Conservation (phyloP, 2,888 invertebrate species). For the Macaria notata region DNA sequence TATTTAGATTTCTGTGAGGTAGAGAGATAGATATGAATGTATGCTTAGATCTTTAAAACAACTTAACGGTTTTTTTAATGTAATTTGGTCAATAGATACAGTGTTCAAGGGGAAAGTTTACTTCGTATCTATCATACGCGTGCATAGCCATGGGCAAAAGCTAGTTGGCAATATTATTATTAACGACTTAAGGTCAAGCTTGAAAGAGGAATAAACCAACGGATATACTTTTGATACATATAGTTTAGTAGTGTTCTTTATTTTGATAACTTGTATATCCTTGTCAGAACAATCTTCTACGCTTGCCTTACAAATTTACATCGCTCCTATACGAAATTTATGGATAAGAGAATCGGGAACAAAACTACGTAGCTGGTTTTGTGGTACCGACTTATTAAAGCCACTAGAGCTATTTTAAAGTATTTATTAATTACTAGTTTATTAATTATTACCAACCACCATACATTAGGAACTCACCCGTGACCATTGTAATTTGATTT, state of each 20-base stretch:
- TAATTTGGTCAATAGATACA: not conserved
- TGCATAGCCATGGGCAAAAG: too few relatives aligned
- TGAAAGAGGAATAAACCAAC: too few relatives aligned
- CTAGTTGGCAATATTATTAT: too few relatives aligned
- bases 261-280: too few relatives aligned
- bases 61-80: not conserved
- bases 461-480: not conserved
- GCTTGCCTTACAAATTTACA: too few relatives aligned
- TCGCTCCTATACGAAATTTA: too few relatives aligned
- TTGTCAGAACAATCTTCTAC: too few relatives aligned
- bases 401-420: not conserved
- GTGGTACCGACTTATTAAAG: not conserved
- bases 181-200: too few relatives aligned
- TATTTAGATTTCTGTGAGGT: too few relatives aligned
- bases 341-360: too few relatives aligned
- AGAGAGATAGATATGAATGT: not conserved
- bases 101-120: not conserved
- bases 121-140: not conserved
- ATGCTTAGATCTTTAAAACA: not conserved
- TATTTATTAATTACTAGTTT: not conserved
- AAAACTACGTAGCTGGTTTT: not conserved
- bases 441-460: not conserved
- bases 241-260: too few relatives aligned
- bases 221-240: too few relatives aligned
- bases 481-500: constrained; percentile 40